Evolutionary conservation across 1,140 invertebrate species (phyloP).

Genomic region (Pachyrhynchus sulphureomaculatus): DNA sequence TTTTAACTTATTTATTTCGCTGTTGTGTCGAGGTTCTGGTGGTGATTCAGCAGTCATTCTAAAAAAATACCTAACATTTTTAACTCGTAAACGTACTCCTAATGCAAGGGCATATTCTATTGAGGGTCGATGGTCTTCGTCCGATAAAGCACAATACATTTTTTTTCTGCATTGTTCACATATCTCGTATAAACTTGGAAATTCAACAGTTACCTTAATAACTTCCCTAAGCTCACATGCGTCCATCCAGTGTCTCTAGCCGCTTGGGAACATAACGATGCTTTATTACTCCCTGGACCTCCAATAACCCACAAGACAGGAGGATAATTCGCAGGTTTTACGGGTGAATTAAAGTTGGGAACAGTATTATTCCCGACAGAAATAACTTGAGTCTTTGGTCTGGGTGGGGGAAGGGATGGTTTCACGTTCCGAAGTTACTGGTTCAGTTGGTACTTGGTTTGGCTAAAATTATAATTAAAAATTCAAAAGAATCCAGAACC

Average conservation of each 20-base stretch:
- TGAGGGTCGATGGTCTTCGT: too few species aligned
- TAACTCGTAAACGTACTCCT: too few species aligned
- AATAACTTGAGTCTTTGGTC: slow-evolving; percentile 46
- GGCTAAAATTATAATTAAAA: neutral
- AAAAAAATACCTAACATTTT: too few species aligned
- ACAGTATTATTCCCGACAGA: slow-evolving; percentile 47
- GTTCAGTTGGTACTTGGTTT: neutral
- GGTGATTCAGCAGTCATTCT: slow-evolving; percentile 65
- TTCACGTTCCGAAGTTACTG: slow-evolving; percentile 13
- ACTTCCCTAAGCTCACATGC: slow-evolving; percentile 71
- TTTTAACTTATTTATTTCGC: slow-evolving; percentile 58
- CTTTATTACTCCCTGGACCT: slow-evolving; percentile 76
- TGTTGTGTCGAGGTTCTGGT: slow-evolving; percentile 55
- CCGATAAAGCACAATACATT: too few species aligned
- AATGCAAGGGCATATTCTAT: too few species aligned
- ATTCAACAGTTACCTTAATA: slow-evolving; percentile 53
- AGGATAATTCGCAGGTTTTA: slow-evolving; percentile 53
- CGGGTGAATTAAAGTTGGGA: slow-evolving; percentile 40
- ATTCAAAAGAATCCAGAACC: too few species aligned
- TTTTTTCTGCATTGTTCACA: too few species aligned
- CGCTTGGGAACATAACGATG: slow-evolving; percentile 67
- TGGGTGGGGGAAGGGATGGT: slow-evolving; percentile 18
- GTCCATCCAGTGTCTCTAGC: slow-evolving; percentile 69
- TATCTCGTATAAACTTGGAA: too few species aligned
- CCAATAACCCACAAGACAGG: slow-evolving; percentile 79